A percentile compares a stretch with the other conserved stretches of the same genome.
These are phyloP conservation scores for Capitulum mitella DNA, from an alignment of 2,888 invertebrate species.

Conservation along the genomic window DNA sequence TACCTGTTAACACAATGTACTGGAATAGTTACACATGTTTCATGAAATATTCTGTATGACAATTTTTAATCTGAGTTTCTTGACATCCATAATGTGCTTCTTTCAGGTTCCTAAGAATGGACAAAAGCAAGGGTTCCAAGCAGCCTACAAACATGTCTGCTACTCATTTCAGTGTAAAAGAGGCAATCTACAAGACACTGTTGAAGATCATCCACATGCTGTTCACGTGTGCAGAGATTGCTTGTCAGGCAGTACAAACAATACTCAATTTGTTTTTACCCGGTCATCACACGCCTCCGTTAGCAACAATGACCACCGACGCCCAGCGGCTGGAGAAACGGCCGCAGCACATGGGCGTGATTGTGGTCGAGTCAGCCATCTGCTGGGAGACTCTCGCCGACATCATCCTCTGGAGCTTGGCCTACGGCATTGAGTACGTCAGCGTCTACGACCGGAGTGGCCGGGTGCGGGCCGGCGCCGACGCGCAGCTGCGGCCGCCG, in stretches of 20 bases:
- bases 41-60: too few relatives aligned
- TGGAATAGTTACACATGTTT: too few relatives aligned
- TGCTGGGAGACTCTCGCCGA: conserved; percentile 7
- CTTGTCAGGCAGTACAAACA: neutral
- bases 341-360: neutral
- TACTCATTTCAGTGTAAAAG: neutral
- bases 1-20: too few relatives aligned
- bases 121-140: neutral
- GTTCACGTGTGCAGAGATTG: neutral
- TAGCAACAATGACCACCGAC: neutral
- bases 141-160: neutral
- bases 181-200: neutral
- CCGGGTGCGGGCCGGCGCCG: neutral
- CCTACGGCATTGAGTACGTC: conserved; percentile 15
- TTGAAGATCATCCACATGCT: neutral
- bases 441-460: conserved; percentile 8
- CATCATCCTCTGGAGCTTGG: conserved; percentile 6
- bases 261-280: neutral
- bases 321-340: neutral
- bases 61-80: too few relatives aligned
- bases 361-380: neutral
- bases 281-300: neutral
- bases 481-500: conserved; percentile 1
- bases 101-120: neutral
- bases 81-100: too few relatives aligned